Base-by-base conservation (phyloP, 2,888 invertebrate genomes). In the Argyresthia goedartella region DNA sequence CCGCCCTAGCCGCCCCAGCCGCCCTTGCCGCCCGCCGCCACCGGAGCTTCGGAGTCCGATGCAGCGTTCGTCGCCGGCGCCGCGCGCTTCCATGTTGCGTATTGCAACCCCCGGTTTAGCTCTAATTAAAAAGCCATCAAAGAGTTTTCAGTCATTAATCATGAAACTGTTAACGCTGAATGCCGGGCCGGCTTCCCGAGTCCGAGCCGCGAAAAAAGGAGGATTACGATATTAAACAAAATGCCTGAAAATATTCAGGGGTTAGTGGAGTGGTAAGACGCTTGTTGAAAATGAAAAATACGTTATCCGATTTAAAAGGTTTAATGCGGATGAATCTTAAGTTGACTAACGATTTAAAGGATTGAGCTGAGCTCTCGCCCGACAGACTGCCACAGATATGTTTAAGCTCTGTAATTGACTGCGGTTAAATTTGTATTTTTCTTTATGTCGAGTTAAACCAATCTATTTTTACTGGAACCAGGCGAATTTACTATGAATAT, bases 71-170 rank as follows among this genome's bases (percentile, higher is more conserved):
- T n/a, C 25, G 25, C 25, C 25, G 25, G 3, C 25, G 25, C 25
- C 15, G 54, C 52, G 52, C 52, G 63, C 62, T 64, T 68, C 69
- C 70, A 67, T 68, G 70, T 67, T 65, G 79, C 70, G 77, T 78
- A 79, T n/a, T n/a, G n/a, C 82, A 82, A 82, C 80, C 86, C 85
- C 81, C 76, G 76, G 81, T 85, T 85, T 80, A 81, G 81, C 85
- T 85, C 85, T 87, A 87, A 87, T 86, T 87, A 87, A 87, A 87
- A 87, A 86, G 81, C 86, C 82, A 86, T 87, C 85, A 86, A 87
- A 86, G 86, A 86, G 81, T 87, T 86, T 84, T 84, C 76, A 82
- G 81, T 79, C 86, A 87, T 87, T 86, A 86, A 87, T 87, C 87
- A 86, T 84, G 85, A 81, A 84, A 85, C 85, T 85, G 86, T 85